Evolutionary conservation across 2,888 invertebrate genomes (phyloP).

Genomic region (Rutpela maculata): DNA sequence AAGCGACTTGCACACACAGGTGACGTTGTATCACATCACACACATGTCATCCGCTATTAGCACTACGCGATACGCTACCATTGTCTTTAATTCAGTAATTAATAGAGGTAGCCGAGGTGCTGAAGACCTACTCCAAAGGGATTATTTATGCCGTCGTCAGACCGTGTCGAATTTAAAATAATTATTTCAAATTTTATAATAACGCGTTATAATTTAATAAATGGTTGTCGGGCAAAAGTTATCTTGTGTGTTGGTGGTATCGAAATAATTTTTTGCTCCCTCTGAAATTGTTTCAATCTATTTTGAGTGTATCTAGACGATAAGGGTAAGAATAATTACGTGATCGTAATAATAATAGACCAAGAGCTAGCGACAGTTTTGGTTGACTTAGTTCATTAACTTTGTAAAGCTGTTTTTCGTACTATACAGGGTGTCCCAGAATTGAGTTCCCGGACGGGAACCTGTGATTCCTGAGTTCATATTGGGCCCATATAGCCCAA

Average conservation of each 20-base stretch:
- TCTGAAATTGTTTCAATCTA: no score
- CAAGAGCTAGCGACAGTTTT: no score
- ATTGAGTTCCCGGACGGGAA: no score
- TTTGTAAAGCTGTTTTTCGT: no score
- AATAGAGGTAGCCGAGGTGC: conserved; percentile 66
- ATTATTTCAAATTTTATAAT: conserved; percentile 47
- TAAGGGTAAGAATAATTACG: no score
- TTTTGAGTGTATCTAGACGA: no score
- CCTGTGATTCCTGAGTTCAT: no score
- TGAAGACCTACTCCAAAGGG: conserved; percentile 58
- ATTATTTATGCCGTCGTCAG: conserved; percentile 49
- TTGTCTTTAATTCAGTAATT: conserved; percentile 70
- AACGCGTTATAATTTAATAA: conserved; percentile 52
- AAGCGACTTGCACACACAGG: conserved; percentile 42
- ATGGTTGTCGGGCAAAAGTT: conserved; percentile 49
- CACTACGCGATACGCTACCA: conserved; percentile 61
- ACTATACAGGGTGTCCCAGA: no score
- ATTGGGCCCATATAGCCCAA: no score
- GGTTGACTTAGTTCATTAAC: no score
- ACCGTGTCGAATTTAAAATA: conserved; percentile 47
- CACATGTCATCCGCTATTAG: conserved; percentile 69
- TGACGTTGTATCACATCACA: conserved; percentile 55
- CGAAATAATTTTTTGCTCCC: neutral
- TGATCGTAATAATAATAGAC: no score
- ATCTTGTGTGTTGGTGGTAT: neutral